Evolutionary conservation across 1,140 invertebrate genomes (phyloP).

Genomic region (Musca vetustissima): DNA sequence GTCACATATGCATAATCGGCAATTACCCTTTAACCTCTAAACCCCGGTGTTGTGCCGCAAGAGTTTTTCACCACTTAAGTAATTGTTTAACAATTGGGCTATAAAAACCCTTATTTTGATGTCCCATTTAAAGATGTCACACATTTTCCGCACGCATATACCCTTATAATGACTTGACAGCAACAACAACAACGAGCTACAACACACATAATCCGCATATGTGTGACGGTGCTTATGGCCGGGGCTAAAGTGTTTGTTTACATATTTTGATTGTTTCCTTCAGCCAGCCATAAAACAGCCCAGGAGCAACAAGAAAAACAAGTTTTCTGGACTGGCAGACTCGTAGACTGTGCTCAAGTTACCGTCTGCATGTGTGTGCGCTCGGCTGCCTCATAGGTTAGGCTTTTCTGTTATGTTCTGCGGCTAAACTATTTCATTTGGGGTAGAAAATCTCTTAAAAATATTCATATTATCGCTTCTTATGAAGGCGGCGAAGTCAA

Average conservation of each 20-base stretch:
- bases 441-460: slow-evolving; percentile 44
- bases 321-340: too few species aligned
- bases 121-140: slow-evolving; percentile 17
- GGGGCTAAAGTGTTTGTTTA: too few species aligned
- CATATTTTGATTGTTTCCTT: too few species aligned
- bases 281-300: too few species aligned
- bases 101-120: slow-evolving; percentile 25
- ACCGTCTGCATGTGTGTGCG: neutral
- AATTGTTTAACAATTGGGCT: slow-evolving; percentile 18
- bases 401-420: neutral
- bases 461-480: slow-evolving; percentile 52
- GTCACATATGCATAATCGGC: slow-evolving; percentile 5
- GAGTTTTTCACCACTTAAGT: slow-evolving; percentile 12
- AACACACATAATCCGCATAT: too few species aligned
- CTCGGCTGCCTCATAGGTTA: too few species aligned
- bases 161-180: neutral
- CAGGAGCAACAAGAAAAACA: too few species aligned
- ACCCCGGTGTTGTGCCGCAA: neutral
- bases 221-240: too few species aligned
- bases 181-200: too few species aligned
- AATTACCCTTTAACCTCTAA: slow-evolving; percentile 21
- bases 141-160: neutral
- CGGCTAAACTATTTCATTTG: slow-evolving; percentile 29
- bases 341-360: neutral
- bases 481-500: slow-evolving; percentile 17